Conservation (phyloP, 2,888 invertebrate genomes). For the Muschampia plurimacula region DNA sequence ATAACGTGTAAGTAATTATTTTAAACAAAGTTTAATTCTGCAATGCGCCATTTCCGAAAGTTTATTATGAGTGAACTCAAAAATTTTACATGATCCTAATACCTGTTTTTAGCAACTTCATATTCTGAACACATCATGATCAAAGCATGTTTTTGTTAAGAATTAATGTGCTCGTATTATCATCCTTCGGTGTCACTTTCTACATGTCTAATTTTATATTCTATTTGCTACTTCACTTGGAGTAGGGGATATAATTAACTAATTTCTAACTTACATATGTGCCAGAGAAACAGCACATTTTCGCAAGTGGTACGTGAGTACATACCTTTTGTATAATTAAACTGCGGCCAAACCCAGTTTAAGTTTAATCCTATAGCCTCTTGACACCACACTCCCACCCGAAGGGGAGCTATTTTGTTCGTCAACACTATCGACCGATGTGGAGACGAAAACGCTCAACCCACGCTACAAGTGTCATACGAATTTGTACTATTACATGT, state of each 20-base stretch:
- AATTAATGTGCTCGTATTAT: conserved; percentile 50
- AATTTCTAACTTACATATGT: conserved; percentile 70
- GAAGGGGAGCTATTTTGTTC: conserved; percentile 82
- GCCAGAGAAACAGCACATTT: conserved; percentile 68
- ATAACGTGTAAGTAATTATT: conserved; percentile 59
- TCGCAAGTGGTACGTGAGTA: conserved; percentile 68
- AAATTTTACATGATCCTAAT: conserved; percentile 56
- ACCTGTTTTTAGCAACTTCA: conserved; percentile 14
- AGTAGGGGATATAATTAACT: conserved; percentile 76
- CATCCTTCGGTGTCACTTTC: conserved; percentile 62
- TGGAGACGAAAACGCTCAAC: conserved; percentile 73
- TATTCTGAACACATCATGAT: neutral
- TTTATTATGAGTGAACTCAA: conserved; percentile 50
- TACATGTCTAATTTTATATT: conserved; percentile 71
- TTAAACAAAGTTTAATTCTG: conserved; percentile 66
- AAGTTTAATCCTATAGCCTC: conserved; percentile 85
- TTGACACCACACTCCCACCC: conserved; percentile 81
- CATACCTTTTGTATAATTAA: conserved; percentile 84
- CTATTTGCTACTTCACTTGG: conserved; percentile 68
- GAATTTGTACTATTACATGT: conserved; percentile 67
- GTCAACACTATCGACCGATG: conserved; percentile 82
- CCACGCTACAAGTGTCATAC: conserved; percentile 65
- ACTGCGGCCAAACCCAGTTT: conserved; percentile 82
- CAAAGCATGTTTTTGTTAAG: conserved; percentile 26
- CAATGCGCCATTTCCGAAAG: conserved; percentile 66